These are phyloP conservation scores for Sminthurinus aureus DNA, from an alignment of 2,888 invertebrate species.

Conservation along the genomic window DNA sequence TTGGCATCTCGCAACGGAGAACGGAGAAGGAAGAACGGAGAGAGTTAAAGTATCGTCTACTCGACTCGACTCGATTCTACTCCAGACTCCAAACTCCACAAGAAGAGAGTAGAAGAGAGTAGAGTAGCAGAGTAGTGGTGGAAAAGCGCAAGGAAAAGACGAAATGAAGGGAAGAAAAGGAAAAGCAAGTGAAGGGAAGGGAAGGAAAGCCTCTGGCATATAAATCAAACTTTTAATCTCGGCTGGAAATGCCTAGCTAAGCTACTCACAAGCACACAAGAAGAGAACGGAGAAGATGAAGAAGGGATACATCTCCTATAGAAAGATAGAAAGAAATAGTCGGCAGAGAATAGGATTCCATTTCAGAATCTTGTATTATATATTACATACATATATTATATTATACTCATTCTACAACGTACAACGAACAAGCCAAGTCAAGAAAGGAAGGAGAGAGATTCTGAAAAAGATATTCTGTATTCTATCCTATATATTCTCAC, in stretches of 20 bases:
- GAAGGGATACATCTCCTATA: conserved; percentile 42
- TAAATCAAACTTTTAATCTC: conserved; percentile 59
- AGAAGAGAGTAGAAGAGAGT: too few relatives aligned
- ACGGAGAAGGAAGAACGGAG: conserved; percentile 12
- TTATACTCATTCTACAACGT: conserved; percentile 1
- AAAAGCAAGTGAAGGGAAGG: conserved; percentile 36
- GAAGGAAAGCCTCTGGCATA: conserved; percentile 56
- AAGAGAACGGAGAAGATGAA: conserved; percentile 26
- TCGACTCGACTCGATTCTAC: too few relatives aligned
- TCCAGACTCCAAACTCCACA: too few relatives aligned
- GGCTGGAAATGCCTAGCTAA: conserved; percentile 58
- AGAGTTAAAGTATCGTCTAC: conserved; percentile 8
- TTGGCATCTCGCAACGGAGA: conserved; percentile 20
- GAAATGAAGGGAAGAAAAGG: conserved; percentile 42
- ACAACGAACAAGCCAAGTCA: conserved; percentile 34
- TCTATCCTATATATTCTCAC: not conserved
- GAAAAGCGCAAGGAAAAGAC: conserved; percentile 37
- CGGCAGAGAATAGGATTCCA: conserved; percentile 13
- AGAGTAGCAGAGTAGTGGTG: not conserved
- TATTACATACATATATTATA: not conserved
- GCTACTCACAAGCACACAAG: conserved; percentile 48
- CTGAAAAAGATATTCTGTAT: conserved; percentile 35
- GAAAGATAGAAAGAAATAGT: conserved; percentile 42
- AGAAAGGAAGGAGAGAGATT: conserved; percentile 39
- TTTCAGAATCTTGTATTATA: too few relatives aligned